These are phyloP conservation scores for Salvelinus alpinus DNA, from an alignment of 2,113 vertebrate species.

Conservation along the genomic window DNA sequence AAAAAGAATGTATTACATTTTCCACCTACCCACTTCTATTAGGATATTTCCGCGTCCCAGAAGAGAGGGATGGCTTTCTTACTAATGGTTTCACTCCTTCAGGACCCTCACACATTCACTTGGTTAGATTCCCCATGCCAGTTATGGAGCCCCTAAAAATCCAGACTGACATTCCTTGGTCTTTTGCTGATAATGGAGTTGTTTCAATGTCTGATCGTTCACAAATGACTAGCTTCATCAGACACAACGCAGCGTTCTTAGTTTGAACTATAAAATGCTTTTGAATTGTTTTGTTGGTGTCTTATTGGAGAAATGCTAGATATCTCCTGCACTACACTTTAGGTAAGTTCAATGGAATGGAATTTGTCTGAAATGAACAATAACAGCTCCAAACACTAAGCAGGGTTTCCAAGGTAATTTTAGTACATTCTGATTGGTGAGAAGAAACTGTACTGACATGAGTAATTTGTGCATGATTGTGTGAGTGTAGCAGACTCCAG, in stretches of 20 bases:
- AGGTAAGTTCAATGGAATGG: too few species aligned
- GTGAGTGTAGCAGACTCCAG: too few species aligned
- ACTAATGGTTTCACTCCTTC: constrained; percentile 43
- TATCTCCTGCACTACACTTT: too few species aligned
- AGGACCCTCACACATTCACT: constrained; percentile 40
- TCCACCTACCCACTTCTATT: not conserved
- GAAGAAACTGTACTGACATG: too few species aligned
- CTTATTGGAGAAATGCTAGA: too few species aligned
- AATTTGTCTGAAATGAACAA: too few species aligned
- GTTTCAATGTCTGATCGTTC: not conserved
- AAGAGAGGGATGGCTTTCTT: constrained; percentile 21
- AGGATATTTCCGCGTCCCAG: constrained; percentile 22
- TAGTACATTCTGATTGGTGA: too few species aligned
- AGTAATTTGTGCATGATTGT: too few species aligned
- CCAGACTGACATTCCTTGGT: not conserved
- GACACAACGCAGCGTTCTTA: not conserved
- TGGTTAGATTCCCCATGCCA: not conserved
- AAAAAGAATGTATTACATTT: constrained; percentile 26
- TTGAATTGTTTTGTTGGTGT: too few species aligned
- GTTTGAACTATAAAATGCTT: not conserved
- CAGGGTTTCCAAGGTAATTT: too few species aligned
- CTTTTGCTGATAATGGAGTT: not conserved
- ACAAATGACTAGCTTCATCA: not conserved
- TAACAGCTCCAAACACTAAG: too few species aligned
- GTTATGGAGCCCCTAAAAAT: not conserved